phyloP scores from a whole-genome alignment of 2,797 vertebrate genomes.

The Alauda arvensis region DNA sequence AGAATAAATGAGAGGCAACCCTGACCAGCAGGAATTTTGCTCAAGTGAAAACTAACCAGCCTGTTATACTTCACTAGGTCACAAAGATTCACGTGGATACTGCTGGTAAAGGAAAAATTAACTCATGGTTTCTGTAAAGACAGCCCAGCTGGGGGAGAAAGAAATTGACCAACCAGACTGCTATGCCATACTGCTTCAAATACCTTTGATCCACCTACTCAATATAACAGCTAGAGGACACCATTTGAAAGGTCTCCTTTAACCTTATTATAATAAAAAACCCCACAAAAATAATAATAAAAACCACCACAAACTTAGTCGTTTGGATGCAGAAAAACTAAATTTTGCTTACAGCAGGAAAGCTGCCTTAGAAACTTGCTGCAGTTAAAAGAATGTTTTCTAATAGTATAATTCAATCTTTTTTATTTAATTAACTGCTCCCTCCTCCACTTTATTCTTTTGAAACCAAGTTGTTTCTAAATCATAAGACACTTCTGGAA shows the following conservation, averaged over 20 bases:
- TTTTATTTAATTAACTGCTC: background rate
- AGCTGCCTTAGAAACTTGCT: background rate
- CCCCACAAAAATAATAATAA: background rate
- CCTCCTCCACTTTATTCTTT: background rate
- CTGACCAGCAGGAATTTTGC: background rate
- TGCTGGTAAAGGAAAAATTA: background rate
- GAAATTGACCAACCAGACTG: background rate
- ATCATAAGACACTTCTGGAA: slow-evolving; percentile 33
- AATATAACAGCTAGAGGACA: background rate
- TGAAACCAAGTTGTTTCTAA: background rate
- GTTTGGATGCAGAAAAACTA: background rate
- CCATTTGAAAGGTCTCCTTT: background rate
- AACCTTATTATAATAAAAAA: background rate
- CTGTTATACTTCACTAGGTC: background rate
- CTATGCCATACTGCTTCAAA: background rate
- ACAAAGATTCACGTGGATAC: background rate
- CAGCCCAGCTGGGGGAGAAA: background rate
- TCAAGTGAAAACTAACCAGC: background rate
- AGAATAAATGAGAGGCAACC: background rate
- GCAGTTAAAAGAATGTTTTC: background rate
- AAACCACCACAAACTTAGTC: background rate
- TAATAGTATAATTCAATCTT: background rate
- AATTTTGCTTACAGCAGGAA: background rate
- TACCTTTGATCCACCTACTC: background rate
- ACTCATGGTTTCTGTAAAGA: background rate